Base-by-base conservation (phyloP, 30 jellyfish, hydroid and myxozoan genomes). In the Sanderia malayensis region DNA sequence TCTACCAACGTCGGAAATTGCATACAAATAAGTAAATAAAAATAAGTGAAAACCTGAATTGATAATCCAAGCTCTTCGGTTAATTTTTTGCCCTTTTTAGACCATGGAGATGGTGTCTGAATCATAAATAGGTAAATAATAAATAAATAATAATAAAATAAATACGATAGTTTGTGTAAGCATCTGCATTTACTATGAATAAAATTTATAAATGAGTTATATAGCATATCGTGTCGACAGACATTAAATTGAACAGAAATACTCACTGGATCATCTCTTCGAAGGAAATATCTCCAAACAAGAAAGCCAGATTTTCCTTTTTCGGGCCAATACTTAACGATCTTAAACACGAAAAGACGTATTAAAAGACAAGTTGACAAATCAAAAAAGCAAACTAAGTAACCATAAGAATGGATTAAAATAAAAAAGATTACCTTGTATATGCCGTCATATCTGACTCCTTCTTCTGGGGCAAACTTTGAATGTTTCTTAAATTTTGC, bases 41-140 rank as follows among this genome's bases (percentile, higher is more conserved):
- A 37, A 37, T 4, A 37, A 37, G 13, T 37, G 13, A 37, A 37
- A 13, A 89, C 97, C 96, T 89, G 97, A 8, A 89, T 52, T 6
- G 69, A 70, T 1, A 89, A 75, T 3, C 95, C 95, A 45, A 76
- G 89, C 1, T 76, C 92, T 32, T 77, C 62, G 22, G 61, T 72
- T 17, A 61, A 19, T 66, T 89, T 77, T 63, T 83, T 83, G 19
- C 97, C 97, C 32, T 69, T 82, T 58, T 77, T 45, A 4, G 96
- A 85, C 97, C 97, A 89, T n/a, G 97, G 97, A 9, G 97, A 85
- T 2, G 95, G 91, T 4, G 81, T 60, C 97, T 89, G n/a, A n/a
- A n/a, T n/a, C n/a, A n/a, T n/a, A n/a, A n/a, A n/a, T n/a, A n/a
- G n/a, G n/a, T n/a, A n/a, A n/a, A n/a, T n/a, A n/a, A n/a, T n/a